Evolutionary conservation across 2,113 vertebrate species (phyloP), one percentile per base, ranked within the genome.

Genomic region (Nycticryphes semicollaris): DNA sequence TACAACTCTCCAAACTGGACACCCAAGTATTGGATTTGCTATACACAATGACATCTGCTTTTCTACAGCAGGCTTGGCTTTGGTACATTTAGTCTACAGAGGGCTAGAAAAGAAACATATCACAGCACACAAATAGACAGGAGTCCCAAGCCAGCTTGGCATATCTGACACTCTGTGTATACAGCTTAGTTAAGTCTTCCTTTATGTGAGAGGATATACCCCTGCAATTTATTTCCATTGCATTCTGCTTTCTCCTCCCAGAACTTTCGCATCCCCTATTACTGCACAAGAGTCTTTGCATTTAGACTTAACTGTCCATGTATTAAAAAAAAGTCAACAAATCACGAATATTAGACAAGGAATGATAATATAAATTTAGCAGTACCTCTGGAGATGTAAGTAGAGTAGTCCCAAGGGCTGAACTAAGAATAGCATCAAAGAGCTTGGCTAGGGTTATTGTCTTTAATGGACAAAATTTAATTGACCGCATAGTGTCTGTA

Each of bases 391-490:
- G 84, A 95, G 75, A 97, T 87, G 31, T 82, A 90, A 88, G 92
- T 67, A 75, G n/a, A 91, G 62, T 91, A 80, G 72, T 95, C 89
- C 95, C 93, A 94, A 92, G 85, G 59, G 93, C 62, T 72, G 68
- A 97, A 96, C 89, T 95, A 91, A 94, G 74, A 96, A 90, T 75
- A 95, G 39, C 63, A 91, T 70, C 68, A 87, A 78, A 96, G 83
- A 97, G 81, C 76, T 95, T 94, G 82, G 87, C 73, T 87, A 51
- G 22, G 43, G 82, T 90, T 96, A 96, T 95, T 94, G 85, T 96
- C 92, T 96, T 95, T 97, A 97, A 96, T 94, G 93, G 92, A 81
- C 60, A 97, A 97, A 96, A 95, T 83, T 90, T 82, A 79, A 96
- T 60, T 95, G 95, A 95, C 74, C 87, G n/a, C 43, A 37, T 72